Conservation (phyloP, 2,113 vertebrate species). For the Uria aalge region DNA sequence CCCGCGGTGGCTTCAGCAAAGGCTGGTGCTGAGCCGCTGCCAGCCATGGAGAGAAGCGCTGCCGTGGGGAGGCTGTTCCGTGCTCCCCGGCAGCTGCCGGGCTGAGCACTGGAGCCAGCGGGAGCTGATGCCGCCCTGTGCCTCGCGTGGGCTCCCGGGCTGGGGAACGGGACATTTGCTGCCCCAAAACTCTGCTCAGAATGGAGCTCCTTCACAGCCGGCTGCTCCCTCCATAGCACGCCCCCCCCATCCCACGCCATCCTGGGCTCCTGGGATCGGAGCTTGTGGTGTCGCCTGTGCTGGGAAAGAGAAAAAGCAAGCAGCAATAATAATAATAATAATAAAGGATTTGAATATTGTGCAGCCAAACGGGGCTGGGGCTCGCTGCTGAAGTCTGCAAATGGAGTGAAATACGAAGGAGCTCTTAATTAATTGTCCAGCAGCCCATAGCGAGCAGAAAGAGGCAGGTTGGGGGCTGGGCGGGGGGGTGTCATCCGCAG, state of each 20-base stretch:
- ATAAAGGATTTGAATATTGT: not conserved
- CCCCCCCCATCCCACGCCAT: not conserved
- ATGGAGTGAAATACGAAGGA: not conserved
- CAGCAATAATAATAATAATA: not conserved
- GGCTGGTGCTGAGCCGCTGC: not conserved
- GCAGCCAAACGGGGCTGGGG: not conserved
- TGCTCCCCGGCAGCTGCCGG: not conserved
- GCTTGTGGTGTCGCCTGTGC: not conserved
- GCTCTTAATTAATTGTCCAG: not conserved
- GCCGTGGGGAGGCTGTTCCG: rapidly evolving
- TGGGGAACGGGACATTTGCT: not conserved
- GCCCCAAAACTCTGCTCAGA: not conserved
- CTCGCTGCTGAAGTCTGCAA: not conserved
- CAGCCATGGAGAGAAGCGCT: not conserved
- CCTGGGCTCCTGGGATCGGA: not conserved
- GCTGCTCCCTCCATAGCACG: rapidly evolving
- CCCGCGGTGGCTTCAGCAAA: not conserved
- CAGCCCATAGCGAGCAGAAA: not conserved
- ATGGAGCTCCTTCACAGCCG: rapidly evolving
- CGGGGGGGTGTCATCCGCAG: not conserved
- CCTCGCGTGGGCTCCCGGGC: not conserved
- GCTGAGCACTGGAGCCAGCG: not conserved
- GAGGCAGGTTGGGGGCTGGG: not conserved
- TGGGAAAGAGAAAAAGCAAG: not conserved
- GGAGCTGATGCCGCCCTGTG: not conserved